Base-by-base conservation (phyloP, 64 coral and sea anemone genomes). In the Actinia equina region DNA sequence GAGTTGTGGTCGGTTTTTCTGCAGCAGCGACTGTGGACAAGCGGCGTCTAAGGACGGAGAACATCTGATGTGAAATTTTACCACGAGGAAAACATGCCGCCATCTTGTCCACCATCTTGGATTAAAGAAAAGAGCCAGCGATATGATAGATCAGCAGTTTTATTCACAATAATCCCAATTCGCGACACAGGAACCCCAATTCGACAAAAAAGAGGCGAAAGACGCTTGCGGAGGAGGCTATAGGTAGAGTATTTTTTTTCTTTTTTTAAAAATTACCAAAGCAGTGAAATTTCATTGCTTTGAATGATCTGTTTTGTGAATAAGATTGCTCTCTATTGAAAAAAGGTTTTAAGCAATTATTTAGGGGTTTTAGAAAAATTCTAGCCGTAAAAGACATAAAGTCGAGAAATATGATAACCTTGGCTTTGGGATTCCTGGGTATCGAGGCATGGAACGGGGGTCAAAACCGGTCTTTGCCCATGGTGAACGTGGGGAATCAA, bases 51-150 rank as follows among this genome's bases (percentile, higher is more conserved):
- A 82, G 71, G 13, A 86, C 11, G 19, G 7, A 81, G 42, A 80
- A 63, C 17, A 83, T 43, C 41, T 82, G 30, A 44, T 30, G 53
- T 55, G 30, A 22, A 7, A 44, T 15, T 69, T 37, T 57, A 6
- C 45, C n/a, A 71, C 61, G 19, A 6, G 62, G 71, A 10, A 79
- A 46, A 87, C 8, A 57, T 18, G 23, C 85, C 43, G 77, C 90
- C 90, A 92, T 87, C 5, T 92, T 92, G 85, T 84, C 85, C 56
- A 77, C 90, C 90, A 92, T 92, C 1, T 92, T 92, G 90, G 90
- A 83, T 56, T 86, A 8, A 80, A 44, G 82, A 85, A 80, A 71
- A 86, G 89, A 91, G 85, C 77, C 90, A 53, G 90, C 90, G 43
- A 71, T 87, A 83, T 43, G 6, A 65, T 59, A 17, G 13, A 27